Conservation (phyloP, 2,888 invertebrate genomes). For the Drosophila affinis region DNA sequence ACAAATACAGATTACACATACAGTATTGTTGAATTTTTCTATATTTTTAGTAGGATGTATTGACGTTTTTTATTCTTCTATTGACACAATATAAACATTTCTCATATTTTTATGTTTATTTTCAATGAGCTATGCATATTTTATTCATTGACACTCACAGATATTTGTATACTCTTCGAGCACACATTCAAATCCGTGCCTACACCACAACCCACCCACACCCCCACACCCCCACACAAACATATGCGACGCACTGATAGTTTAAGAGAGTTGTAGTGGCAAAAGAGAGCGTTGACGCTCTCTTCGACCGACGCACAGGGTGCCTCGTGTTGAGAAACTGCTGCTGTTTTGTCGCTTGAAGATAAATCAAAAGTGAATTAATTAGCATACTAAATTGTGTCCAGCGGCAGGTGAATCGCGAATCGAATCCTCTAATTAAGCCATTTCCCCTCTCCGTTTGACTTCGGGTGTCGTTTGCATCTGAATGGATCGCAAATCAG, state of each 20-base stretch:
- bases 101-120: neutral
- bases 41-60: neutral
- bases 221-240: neutral
- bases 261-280: slow-evolving; percentile 21
- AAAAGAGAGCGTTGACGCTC: slow-evolving; percentile 21
- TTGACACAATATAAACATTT: no score
- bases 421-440: slow-evolving; percentile 37
- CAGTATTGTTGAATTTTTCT: no score
- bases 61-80: no score
- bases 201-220: neutral
- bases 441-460: slow-evolving; percentile 27
- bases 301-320: slow-evolving; percentile 17
- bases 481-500: slow-evolving; percentile 34
- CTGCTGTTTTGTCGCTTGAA: neutral
- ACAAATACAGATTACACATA: no score
- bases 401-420: slow-evolving; percentile 23
- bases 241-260: neutral
- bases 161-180: neutral
- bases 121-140: neutral
- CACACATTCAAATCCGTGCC: neutral
- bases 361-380: slow-evolving; percentile 22
- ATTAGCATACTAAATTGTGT: slow-evolving; percentile 28
- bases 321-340: slow-evolving; percentile 7
- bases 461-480: slow-evolving; percentile 42
- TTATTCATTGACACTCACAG: neutral